Evolutionary conservation across 2,888 invertebrate genomes (phyloP).

Genomic region (Nephrotoma appendiculata): DNA sequence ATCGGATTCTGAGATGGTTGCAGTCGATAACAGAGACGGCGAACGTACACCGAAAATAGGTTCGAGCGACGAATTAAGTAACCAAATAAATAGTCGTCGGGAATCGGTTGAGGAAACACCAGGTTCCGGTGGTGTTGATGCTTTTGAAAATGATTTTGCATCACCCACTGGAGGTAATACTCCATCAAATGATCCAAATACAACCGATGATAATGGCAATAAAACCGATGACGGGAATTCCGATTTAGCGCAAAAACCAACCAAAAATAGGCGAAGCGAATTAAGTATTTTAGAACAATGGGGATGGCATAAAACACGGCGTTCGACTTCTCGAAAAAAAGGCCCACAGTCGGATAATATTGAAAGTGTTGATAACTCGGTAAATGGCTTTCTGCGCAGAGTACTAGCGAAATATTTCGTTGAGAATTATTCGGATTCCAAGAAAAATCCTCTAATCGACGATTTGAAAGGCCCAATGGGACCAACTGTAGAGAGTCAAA

Average conservation of each 20-base stretch:
- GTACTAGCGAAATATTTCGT: constrained; percentile 19
- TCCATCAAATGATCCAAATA: constrained; percentile 17
- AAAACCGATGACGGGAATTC: constrained; percentile 10
- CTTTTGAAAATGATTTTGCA: constrained; percentile 16
- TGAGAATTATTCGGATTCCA: background rate
- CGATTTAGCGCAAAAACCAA: constrained; percentile 19
- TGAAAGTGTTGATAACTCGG: constrained; percentile 19
- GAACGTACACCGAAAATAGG: background rate
- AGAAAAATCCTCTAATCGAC: constrained; percentile 15
- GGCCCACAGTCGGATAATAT: constrained; percentile 18
- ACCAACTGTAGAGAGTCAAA: background rate
- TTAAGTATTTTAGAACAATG: constrained; percentile 58
- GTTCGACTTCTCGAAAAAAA: constrained; percentile 21
- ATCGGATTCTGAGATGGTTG: background rate
- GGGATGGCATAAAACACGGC: constrained; percentile 49
- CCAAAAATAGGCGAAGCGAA: constrained; percentile 50
- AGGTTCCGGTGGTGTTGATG: constrained; percentile 15
- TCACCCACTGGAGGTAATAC: constrained; percentile 15
- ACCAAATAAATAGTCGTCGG: background rate
- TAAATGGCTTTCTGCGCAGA: constrained; percentile 21
- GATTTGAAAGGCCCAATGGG: background rate
- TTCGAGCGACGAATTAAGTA: background rate
- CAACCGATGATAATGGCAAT: constrained; percentile 27
- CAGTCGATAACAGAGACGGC: background rate
- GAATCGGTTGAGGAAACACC: constrained; percentile 7